These are phyloP conservation scores for Falco peregrinus DNA, from an alignment of 2,797 vertebrate genomes.

Conservation along the genomic window DNA sequence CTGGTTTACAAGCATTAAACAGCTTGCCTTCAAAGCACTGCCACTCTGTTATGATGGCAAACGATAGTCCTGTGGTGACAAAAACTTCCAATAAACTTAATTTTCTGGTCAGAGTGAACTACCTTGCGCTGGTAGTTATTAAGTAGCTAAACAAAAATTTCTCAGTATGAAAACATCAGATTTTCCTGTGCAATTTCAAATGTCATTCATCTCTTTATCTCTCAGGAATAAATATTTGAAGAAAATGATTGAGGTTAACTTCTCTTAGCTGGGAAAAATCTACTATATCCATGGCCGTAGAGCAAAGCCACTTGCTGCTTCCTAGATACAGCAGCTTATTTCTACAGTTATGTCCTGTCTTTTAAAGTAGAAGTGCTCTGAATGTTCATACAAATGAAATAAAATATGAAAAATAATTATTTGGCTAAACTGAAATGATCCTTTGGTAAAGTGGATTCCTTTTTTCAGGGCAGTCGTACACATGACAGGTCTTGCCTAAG, in stretches of 20 bases:
- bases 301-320: background rate
- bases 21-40: background rate
- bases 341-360: background rate
- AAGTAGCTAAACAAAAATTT: background rate
- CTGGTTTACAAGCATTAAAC: background rate
- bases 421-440: background rate
- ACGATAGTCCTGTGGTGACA: background rate
- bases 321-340: background rate
- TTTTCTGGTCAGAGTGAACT: background rate
- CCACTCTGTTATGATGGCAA: background rate
- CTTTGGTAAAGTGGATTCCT: background rate
- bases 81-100: background rate
- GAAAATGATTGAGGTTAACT: background rate
- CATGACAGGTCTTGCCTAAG: background rate
- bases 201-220: background rate
- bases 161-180: background rate
- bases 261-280: background rate
- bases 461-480: background rate
- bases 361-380: background rate
- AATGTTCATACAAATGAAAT: background rate
- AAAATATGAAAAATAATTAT: background rate
- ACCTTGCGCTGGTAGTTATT: background rate
- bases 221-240: background rate
- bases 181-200: background rate
- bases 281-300: background rate